Conservation (phyloP, 2,888 invertebrate species). For the Azorinus chamasolen region DNA sequence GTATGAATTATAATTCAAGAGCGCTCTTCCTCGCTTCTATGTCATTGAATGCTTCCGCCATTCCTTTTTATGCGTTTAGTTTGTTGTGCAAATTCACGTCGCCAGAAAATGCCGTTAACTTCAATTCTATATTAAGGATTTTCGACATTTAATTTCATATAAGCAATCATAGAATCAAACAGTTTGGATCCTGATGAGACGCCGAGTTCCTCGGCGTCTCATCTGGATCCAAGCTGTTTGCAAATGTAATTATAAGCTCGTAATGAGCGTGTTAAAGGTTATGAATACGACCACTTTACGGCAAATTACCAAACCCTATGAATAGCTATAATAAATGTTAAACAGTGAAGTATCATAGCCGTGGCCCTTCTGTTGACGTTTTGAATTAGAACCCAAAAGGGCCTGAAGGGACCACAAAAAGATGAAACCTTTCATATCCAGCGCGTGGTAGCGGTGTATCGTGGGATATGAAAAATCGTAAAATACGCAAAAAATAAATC, state of each 20-base stretch:
- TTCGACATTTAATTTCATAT: too few relatives aligned
- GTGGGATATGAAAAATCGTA: conserved; percentile 1
- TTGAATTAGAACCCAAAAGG: background rate
- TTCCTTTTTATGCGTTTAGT: too few relatives aligned
- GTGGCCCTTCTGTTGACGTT: conserved; percentile 9
- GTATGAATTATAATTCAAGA: conserved; percentile 42
- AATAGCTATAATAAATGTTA: conserved; percentile 5
- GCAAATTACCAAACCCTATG: conserved; percentile 48
- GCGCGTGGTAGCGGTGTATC: background rate
- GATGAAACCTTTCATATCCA: background rate
- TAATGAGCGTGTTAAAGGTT: too few relatives aligned
- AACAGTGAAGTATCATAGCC: background rate
- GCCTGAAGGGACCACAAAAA: background rate
- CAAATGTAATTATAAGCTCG: too few relatives aligned
- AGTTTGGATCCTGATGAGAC: too few relatives aligned
- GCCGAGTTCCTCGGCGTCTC: too few relatives aligned
- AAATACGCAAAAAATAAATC: conserved; percentile 1
- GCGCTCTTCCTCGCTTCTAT: conserved; percentile 21
- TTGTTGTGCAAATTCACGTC: too few relatives aligned
- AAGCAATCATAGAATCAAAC: too few relatives aligned
- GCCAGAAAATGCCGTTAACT: too few relatives aligned
- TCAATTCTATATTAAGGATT: too few relatives aligned
- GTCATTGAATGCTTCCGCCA: conserved; percentile 33
- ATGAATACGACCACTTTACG: conserved; percentile 48
- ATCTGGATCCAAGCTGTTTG: too few relatives aligned